Evolutionary conservation across 2,888 invertebrate species (phyloP).

Genomic region (Eristalinus sepulchralis): DNA sequence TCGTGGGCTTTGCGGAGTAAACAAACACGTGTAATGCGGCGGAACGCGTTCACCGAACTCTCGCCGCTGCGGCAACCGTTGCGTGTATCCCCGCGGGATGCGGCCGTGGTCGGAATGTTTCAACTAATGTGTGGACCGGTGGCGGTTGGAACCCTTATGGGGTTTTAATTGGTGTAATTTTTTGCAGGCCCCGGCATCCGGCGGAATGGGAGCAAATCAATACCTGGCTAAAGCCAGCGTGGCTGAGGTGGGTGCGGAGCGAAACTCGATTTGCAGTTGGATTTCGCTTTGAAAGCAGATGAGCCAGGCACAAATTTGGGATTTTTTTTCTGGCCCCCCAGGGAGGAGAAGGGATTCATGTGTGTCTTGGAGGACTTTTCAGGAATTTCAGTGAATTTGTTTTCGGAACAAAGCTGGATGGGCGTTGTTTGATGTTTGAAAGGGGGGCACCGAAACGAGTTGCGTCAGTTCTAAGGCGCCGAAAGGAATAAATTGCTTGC

Average conservation of each 20-base stretch:
- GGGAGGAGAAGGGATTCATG: too few species aligned
- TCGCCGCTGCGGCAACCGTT: too few species aligned
- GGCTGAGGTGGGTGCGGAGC: not conserved
- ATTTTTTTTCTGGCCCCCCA: too few species aligned
- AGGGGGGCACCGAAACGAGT: too few species aligned
- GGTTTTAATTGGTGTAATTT: not conserved
- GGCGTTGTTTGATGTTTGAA: too few species aligned
- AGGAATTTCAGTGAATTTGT: too few species aligned
- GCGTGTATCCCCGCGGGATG: not conserved
- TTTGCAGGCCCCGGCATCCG: not conserved
- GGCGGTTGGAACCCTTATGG: not conserved
- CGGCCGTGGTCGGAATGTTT: not conserved
- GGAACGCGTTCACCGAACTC: not conserved
- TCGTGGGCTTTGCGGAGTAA: not conserved
- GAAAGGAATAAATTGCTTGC: too few species aligned
- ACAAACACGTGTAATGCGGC: slow-evolving; percentile 1
- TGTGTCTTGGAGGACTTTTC: too few species aligned
- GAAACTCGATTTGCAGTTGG: not conserved
- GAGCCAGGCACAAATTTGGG: too few species aligned
- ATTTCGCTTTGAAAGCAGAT: not conserved
- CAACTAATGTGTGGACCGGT: not conserved
- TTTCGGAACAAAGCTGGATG: too few species aligned
- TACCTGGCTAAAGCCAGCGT: not conserved
- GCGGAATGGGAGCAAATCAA: not conserved
- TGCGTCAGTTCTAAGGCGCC: too few species aligned